phyloP scores from a whole-genome alignment of 2,113 vertebrate species.

The Hucho hucho region DNA sequence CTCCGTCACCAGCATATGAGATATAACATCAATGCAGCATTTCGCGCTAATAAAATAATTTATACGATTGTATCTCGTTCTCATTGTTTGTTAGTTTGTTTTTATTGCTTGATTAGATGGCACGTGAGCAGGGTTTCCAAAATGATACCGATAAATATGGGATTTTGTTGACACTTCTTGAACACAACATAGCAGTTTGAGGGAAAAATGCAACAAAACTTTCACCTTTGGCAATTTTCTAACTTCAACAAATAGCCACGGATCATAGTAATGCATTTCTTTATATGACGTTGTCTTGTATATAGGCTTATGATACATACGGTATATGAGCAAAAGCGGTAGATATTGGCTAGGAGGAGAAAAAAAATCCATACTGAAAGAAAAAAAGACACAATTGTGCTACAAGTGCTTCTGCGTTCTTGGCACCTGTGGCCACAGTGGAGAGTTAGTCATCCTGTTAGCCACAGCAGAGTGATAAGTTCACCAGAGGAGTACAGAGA shows the following conservation, averaged over 20 bases:
- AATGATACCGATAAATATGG: slow-evolving; percentile 52
- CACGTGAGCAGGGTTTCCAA: slow-evolving; percentile 66
- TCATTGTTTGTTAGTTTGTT: slow-evolving; percentile 42
- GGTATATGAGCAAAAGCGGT: slow-evolving; percentile 50
- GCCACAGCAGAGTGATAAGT: slow-evolving; percentile 47
- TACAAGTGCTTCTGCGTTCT: slow-evolving; percentile 74
- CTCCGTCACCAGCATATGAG: slow-evolving; percentile 50
- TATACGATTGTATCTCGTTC: slow-evolving; percentile 38
- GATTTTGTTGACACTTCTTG: slow-evolving; percentile 31
- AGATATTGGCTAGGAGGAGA: slow-evolving; percentile 51
- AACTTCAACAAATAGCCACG: slow-evolving; percentile 52
- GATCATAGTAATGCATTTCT: slow-evolving; percentile 46
- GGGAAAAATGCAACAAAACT: slow-evolving; percentile 56
- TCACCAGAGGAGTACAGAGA: slow-evolving; percentile 34
- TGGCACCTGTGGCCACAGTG: slow-evolving; percentile 64
- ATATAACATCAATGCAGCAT: slow-evolving; percentile 70
- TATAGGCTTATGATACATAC: slow-evolving; percentile 60
- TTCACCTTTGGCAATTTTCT: slow-evolving; percentile 68
- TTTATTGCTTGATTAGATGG: slow-evolving; percentile 80
- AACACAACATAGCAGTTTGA: slow-evolving; percentile 44
- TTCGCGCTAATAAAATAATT: slow-evolving; percentile 49
- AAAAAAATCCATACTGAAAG: slow-evolving; percentile 58
- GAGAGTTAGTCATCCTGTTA: slow-evolving; percentile 59
- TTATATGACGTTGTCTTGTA: slow-evolving; percentile 44
- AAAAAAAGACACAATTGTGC: slow-evolving; percentile 70